Base-by-base conservation (phyloP, 2,113 vertebrate species). In the Mormyrus lacerda region DNA sequence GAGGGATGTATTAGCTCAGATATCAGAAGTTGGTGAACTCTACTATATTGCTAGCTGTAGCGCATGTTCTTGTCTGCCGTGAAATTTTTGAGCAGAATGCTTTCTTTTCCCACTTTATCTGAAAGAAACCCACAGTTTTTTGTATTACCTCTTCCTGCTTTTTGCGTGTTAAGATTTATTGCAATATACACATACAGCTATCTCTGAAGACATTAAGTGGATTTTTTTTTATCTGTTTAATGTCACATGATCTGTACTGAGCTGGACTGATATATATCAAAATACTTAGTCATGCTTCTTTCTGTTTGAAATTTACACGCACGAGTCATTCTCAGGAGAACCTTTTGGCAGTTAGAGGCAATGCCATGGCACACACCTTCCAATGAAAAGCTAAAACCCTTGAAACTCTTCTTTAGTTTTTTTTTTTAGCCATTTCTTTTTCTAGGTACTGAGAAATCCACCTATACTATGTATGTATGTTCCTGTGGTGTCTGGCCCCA, bases 1-100 rank as follows among this genome's bases (percentile, higher is more conserved):
- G 88, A 53, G 73, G 73, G 88, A 73, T 83, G 88, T 53, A 53
- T 55, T 83, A n/a, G 35, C 50, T 31, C 21, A 83, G 17, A 83
- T 42, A 13, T 55, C 47, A 55, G 31, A 24, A 0, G 53, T 82
- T 83, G 15, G 24, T 39, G 73, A 76, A 35, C 35, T 42, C 73
- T 6, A 24, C 39, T 15, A 24, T 2, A 24, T 24, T 69, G 3
- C 13, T 69, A 69, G n/a, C n/a, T 69, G n/a, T 65, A 27, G 0
- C 24, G 0, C 58, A 8, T 61, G n/a, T 69, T 69, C n/a, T 69
- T 27, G 9, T 69, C 9, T 31, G 10, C n/a, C 31, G 61, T 39
- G 31, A 39, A 39, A 39, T 15, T 79, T 2, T 15, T 17, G 4
- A 42, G 17, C 17, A 39, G 73, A 79, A 42, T 79, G 31, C 27